Conservation (phyloP, 2,113 vertebrate genomes). For the Oxyruncus cristatus region DNA sequence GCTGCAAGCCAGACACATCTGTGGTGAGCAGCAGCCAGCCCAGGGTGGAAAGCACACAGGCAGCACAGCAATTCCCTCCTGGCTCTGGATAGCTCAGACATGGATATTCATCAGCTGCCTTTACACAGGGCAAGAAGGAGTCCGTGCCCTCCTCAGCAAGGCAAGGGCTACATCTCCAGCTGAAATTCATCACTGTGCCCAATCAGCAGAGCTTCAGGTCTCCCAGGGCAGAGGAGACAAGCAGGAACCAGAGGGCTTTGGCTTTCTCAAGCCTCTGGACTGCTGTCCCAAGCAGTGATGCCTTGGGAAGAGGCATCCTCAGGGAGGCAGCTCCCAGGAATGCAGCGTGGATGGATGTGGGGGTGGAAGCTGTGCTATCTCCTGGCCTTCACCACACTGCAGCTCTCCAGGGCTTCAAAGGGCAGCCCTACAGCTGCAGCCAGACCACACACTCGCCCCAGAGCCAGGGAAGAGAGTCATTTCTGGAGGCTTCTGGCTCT, state of each 20-base stretch:
- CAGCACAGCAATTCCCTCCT: not conserved
- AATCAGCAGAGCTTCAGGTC: not conserved
- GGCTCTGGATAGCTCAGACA: not conserved
- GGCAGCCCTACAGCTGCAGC: not conserved
- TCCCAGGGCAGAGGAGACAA: not conserved
- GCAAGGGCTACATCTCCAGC: not conserved
- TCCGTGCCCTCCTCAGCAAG: not conserved
- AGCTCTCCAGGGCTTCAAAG: not conserved
- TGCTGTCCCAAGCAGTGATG: not conserved
- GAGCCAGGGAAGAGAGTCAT: not conserved
- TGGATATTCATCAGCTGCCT: not conserved
- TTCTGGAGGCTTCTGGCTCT: not conserved
- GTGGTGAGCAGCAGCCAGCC: not conserved
- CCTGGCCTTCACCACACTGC: not conserved
- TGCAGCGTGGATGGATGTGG: fast-evolving
- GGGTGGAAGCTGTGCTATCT: not conserved
- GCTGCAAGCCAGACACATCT: fast-evolving
- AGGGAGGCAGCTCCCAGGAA: not conserved
- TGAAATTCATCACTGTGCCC: not conserved
- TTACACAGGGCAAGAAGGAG: not conserved
- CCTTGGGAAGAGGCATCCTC: not conserved
- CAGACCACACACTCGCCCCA: not conserved
- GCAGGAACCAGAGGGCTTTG: not conserved
- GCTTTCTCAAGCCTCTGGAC: not conserved
- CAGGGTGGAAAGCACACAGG: fast-evolving